Conservation (phyloP, 2,888 invertebrate species). For the Drosophila pseudotakahashii region DNA sequence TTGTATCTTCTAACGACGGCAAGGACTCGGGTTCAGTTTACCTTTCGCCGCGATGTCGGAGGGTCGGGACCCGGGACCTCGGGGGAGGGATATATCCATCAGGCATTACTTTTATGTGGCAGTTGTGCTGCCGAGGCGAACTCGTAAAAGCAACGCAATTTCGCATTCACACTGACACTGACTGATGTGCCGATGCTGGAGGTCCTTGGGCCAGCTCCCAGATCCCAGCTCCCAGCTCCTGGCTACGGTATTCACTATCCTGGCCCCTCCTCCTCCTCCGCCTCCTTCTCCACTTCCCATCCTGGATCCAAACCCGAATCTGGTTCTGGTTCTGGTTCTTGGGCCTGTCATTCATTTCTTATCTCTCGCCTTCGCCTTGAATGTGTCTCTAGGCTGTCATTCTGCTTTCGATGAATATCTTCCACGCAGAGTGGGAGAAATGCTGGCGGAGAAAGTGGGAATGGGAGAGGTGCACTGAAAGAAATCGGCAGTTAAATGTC, state of each 20-base stretch:
- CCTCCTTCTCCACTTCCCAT: not conserved
- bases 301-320: constrained; percentile 30
- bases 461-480: not conserved
- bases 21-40: constrained; percentile 34
- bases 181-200: constrained; percentile 66
- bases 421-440: constrained; percentile 2
- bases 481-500: too few relatives aligned
- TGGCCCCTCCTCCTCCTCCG: not conserved
- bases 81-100: constrained; percentile 59
- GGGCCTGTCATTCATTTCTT: constrained; percentile 75
- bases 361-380: constrained; percentile 73
- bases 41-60: constrained; percentile 16
- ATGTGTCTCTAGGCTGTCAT: constrained; percentile 84
- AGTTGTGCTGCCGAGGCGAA: constrained; percentile 43
- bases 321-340: constrained; percentile 31
- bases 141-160: constrained; percentile 76
- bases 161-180: constrained; percentile 76
- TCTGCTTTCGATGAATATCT: constrained; percentile 83
- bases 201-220: constrained; percentile 25
- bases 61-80: not conserved
- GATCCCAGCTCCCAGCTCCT: not conserved
- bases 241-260: constrained; percentile 22
- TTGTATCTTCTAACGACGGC: constrained; percentile 33
- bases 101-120: constrained; percentile 75
- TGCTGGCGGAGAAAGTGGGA: constrained; percentile 1